Evolutionary conservation across 2,113 vertebrate species (phyloP).

Genomic region (Hippocampus comes): DNA sequence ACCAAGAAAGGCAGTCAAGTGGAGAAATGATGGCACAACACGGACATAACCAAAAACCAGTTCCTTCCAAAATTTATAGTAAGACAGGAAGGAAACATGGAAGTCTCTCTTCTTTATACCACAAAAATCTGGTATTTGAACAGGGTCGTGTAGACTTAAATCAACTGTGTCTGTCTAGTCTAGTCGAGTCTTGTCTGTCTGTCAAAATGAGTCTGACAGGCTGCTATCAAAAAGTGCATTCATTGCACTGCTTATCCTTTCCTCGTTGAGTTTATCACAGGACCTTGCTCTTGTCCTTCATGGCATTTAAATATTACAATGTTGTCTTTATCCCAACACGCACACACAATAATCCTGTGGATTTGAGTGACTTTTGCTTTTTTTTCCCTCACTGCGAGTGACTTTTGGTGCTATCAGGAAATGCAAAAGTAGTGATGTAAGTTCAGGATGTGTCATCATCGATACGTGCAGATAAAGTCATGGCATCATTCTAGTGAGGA

Average conservation of each 20-base stretch:
- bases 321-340: not conserved
- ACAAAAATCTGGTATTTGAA: no score
- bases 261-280: not conserved
- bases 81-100: no score
- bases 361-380: not conserved
- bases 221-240: not conserved
- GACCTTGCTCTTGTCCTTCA: not conserved
- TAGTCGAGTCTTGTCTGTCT: no score
- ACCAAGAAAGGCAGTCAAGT: no score
- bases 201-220: no score
- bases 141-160: no score
- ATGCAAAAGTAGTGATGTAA: constrained; percentile 7
- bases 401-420: not conserved
- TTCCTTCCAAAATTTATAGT: no score
- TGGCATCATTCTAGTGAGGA: constrained; percentile 28
- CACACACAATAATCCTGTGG: not conserved
- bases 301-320: not conserved
- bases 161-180: no score
- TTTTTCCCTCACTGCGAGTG: not conserved
- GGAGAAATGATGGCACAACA: no score
- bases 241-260: not conserved
- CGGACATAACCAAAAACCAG: no score
- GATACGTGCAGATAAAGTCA: not conserved
- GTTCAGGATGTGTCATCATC: not conserved
- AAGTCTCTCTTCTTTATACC: no score